Base-by-base conservation (phyloP, 1,140 invertebrate genomes). In the Charaxes varanes region DNA sequence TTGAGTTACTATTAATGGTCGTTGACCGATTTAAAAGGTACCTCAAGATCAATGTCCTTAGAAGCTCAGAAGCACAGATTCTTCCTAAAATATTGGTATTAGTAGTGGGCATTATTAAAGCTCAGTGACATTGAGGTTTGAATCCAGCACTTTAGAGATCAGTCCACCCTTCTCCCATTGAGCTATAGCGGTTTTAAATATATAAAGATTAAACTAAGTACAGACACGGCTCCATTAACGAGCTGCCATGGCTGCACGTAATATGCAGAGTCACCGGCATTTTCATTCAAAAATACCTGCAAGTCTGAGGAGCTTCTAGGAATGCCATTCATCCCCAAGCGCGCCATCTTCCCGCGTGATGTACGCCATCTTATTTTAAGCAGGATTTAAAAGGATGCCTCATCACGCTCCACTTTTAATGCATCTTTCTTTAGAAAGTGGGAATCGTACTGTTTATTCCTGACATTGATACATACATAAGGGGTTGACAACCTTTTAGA, bases 211-310 rank as follows among this genome's bases (percentile, higher is more conserved):
- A 17, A 44, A 31, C 30, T 13, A 23, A 16, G 37, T 31, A 36
- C 14, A 22, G 38, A 38, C 11, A 28, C 24, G 21, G 38, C 31
- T 42, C 15, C 24, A 44, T 44, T 44, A 44, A 28, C 17, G 31
- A 34, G 10, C 28, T 6, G 13, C 42, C 28, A 37, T 40, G 8
- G 28, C 10, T 10, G 33, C 34, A 50, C 41, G 33, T 40, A 40
- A 28, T 40, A 44, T 52, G 37, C 42, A 52, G 30, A 49, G 41
- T 31, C 46, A 23, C 17, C 16, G 51, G 52, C 33, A 47, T 53
- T 49, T 44, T 59, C 47, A 46, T 55, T 55, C 43, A 48, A 46
- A 56, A 59, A 54, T 55, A 40, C 52, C 48, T 51, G 44, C 48
- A 56, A 59, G 56, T 59, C 47, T 54, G 38, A 50, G 40, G 42